Base-by-base conservation (phyloP, 2,797 vertebrate genomes). In the Malurus splendens region DNA sequence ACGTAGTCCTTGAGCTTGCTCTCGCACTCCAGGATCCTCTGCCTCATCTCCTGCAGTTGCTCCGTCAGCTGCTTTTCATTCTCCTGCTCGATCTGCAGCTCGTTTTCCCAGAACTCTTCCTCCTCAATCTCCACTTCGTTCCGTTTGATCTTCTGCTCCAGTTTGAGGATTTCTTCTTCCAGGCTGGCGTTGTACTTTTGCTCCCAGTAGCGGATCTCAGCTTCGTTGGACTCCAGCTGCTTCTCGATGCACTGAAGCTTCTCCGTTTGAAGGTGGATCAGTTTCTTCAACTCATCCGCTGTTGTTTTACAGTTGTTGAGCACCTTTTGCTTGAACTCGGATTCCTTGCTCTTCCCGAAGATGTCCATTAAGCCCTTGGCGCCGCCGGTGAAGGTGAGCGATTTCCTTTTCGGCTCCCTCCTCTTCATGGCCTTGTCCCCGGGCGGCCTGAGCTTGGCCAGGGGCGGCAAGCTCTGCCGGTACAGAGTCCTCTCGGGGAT, bases 41-140 rank as follows among this genome's bases (percentile, higher is more conserved):
- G 97, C 47, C 88, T 94, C 60, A 99, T 97, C 96, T 99, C 99
- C 92, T 98, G 98, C 56, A 99, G 97, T 91, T 98, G 97, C 32
- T 99, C 99, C 93, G 98, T 98, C 93, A 99, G 97, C 96, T 99
- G 99, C 56, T 98, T 98, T 76, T 99, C 99, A 1, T 99, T 99
- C 84, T 99, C 99, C 24, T 98, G 96, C 77, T 99, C 99, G 3
- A 99, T 99, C 97, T 99, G 98, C 48, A 99, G 96, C 95, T 99
- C 99, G 0, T 99, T 99, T 87, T 99, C 98, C 99, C 99, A 99
- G 94, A 99, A 99, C 91, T 99, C 99, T 85, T 99, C 99, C 91
- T 99, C 99, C 90, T 99, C 99, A 16, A 99, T 99, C 97, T 99
- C 99, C 45, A 99, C 98, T 62, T 98, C 98, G 0, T 98, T 99